phyloP scores from a whole-genome alignment of 2,113 vertebrate genomes.

The Mastomys natalensis region DNA sequence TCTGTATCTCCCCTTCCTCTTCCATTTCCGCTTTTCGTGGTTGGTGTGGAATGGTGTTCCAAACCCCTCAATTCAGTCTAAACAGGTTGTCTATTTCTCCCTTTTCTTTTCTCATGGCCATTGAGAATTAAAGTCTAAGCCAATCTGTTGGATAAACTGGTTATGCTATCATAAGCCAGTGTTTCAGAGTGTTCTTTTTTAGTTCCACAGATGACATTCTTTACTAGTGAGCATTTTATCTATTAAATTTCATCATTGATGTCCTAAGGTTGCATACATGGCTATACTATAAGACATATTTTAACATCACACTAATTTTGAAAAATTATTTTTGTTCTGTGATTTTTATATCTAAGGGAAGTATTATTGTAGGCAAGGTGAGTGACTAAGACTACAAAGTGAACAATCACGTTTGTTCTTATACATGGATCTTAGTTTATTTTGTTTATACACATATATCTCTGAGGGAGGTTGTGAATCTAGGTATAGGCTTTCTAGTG shows the following conservation, averaged over 20 bases:
- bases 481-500: not conserved
- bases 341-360: not conserved
- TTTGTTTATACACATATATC: not conserved
- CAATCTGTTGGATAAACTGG: not conserved
- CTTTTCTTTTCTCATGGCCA: not conserved
- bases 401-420: not conserved
- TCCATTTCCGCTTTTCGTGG: not conserved
- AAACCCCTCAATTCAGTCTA: not conserved
- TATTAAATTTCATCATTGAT: not conserved
- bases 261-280: not conserved
- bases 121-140: not conserved
- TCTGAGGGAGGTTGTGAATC: not conserved
- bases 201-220: not conserved
- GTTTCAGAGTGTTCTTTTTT: constrained; percentile 16
- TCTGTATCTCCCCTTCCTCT: not conserved
- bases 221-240: constrained; percentile 25
- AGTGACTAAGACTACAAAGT: not conserved
- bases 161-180: not conserved
- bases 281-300: constrained; percentile 14
- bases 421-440: not conserved
- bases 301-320: constrained; percentile 47
- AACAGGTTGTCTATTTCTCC: not conserved
- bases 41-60: not conserved
- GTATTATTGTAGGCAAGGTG: not conserved
- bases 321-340: not conserved